Base-by-base conservation (phyloP, 1,140 invertebrate species). In the Plodia interpunctella region DNA sequence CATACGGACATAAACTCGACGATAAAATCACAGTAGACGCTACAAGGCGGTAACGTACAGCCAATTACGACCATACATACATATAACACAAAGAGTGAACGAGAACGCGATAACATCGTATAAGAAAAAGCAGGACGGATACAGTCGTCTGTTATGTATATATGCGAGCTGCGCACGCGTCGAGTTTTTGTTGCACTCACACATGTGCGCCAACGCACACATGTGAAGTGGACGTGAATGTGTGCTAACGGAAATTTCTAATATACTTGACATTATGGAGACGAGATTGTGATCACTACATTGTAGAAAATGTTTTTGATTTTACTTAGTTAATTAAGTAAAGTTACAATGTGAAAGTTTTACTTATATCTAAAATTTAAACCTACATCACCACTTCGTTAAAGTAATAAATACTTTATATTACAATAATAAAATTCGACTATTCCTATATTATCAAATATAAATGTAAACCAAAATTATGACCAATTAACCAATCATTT, bases 211-310 rank as follows among this genome's bases (percentile, higher is more conserved):
- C 9, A 50, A 60, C 55, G 49, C 52, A 62, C 50, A 55, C 51
- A 25, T 65, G 53, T 71, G 63, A 49, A 60, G 54, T 59, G 10
- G 54, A 50, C 57, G 11, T 58, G 49, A 15, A 28, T 51, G 52
- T 61, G 52, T 57, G 55, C 60, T 66, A 73, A 76, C 74, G 77
- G 80, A 83, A 81, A 74, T 72, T 81, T 81, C 80, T 81, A 79
- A 73, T 64, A 63, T 55, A 69, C 61, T 63, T 63, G 61, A 63
- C 61, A 63, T 63, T 38, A 63, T 35, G 60, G 30, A 53, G 13
- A 55, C 6, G 49, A 35, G 65, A 65, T 71, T 61, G 19, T 56
- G 57, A 73, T 73, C 65, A 61, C 50, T 51, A 71, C 68, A 63
- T 72, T 65, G 62, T 59, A 38, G 21, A 55, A 55, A 30, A 51